A percentile compares a stretch with the other conserved stretches of the same genome.
Evolutionary conservation across 2,888 invertebrate species (phyloP).

Genomic region (Pardosa pseudoannulata): DNA sequence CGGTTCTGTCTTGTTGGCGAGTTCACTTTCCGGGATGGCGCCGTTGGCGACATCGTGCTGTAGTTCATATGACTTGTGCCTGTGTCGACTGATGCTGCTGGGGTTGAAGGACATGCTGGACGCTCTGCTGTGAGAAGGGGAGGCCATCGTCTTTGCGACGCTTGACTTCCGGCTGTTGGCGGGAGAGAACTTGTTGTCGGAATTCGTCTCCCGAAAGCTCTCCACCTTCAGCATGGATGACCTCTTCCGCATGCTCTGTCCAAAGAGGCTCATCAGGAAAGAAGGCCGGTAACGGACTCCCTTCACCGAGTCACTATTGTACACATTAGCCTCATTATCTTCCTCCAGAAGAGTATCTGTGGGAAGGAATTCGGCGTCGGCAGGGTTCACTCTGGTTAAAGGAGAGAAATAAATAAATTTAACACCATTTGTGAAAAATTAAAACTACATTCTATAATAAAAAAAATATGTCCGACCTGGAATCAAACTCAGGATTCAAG

Average conservation of each 20-base stretch:
- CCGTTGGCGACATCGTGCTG: conserved; percentile 43
- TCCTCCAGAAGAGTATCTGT: conserved; percentile 71
- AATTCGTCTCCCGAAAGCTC: conserved; percentile 38
- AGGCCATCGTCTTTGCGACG: conserved; percentile 3
- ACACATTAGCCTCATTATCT: conserved; percentile 64
- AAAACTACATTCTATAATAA: no score
- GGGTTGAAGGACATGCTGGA: conserved; percentile 62
- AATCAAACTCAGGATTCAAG: no score
- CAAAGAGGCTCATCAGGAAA: conserved; percentile 58
- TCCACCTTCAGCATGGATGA: conserved; percentile 42
- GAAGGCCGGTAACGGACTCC: conserved; percentile 58
- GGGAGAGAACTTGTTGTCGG: conserved; percentile 15
- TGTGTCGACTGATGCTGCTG: conserved; percentile 35
- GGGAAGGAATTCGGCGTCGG: conserved; percentile 68
- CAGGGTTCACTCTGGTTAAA: conserved; percentile 61
- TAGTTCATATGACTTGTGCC: conserved; percentile 53
- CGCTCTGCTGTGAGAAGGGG: conserved; percentile 52
- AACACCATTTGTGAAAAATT: no score
- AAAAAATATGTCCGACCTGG: no score
- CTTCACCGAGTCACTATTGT: conserved; percentile 58
- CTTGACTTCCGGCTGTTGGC: conserved; percentile 46
- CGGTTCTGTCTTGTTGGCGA: not conserved
- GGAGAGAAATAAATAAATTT: not conserved
- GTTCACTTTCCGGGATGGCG: conserved; percentile 25
- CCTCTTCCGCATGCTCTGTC: conserved; percentile 53